Evolutionary conservation across 2,888 invertebrate species (phyloP), one percentile per base, ranked within the genome.

Genomic region (Onchidella celtica): DNA sequence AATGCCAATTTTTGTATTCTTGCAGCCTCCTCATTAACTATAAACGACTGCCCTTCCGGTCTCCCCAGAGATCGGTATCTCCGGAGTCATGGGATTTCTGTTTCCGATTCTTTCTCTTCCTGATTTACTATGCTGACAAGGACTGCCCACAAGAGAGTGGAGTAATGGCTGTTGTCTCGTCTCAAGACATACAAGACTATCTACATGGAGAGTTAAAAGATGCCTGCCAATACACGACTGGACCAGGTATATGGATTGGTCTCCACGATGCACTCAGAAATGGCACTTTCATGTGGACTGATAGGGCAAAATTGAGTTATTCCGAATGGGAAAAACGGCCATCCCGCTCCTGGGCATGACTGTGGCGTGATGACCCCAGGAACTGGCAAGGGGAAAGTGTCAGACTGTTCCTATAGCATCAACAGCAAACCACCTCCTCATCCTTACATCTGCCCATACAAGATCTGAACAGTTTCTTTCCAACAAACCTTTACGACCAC

Each of bases 1-100:
- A n/a, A n/a, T n/a, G n/a, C n/a, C n/a, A n/a, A n/a, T n/a, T n/a
- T n/a, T n/a, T 17, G 17, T 11, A 11, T 11, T 47, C 11, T 73
- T 59, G 34, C 61, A 75, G 75, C 32, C n/a, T 27, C 75, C 24
- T 17, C 65, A 11, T 40, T 32, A 17, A 72, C 72, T 0, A 0
- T 79, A 3, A 24, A 79, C 9, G 63, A 79, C 47, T 79, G 79
- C n/a, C 79, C 79, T 6, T 38, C 79, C 14, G 59, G 34, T n/a
- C 9, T 79, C 1, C 47, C 34, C 27, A 69, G 55, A 59, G 40
- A 47, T 36, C 9, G 68, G 27, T 47, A 38, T 59, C 36, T 55
- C 61, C 36, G 6, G 24, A 21, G 55, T 0, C 32, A 63, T 34
- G 65, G 61, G 57, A 63, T 14, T 34, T 24, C 27, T 81, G 81